Base-by-base conservation (phyloP, 2,797 vertebrate species). In the Silurus lanzhouensis region DNA sequence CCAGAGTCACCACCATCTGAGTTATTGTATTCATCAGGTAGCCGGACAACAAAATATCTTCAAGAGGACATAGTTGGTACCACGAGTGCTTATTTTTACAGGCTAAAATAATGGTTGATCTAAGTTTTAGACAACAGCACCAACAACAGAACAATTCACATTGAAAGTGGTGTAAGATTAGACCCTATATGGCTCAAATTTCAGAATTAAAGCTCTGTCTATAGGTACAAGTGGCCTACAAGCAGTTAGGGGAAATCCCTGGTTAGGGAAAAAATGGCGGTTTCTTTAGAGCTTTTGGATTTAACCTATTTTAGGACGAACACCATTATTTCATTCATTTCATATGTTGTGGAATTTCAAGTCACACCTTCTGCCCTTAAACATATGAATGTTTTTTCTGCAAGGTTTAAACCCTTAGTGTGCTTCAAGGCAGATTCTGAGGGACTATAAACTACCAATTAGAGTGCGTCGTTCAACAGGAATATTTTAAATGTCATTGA, bases 1-100 rank as follows among this genome's bases (percentile, higher is more conserved):
- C 80, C 81, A 83, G 44, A 64, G 27, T 82, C 76, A 48, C 83
- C 86, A 7, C 57, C 80, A 17, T 60, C 25, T 15, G 52, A 64
- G 31, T 87, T 85, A 85, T 89, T 89, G 74, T 81, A 81, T 83
- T 76, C 48, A 48, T 82, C 58, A 55, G 81, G 86, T 84, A 81
- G 68, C 67, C 68, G 87, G 27, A 83, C 70, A 60, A 76, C 67
- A 55, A 48, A 60, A 67, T 72, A 84, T 84, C 31, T 20, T 52
- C 48, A 80, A 22, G 27, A 58, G 58, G 46, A 74, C 52, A n/a
- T 75, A 66, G 13, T 64, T 55, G 80, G 27, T 70, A 15, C 13
- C 48, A 55, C 68, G 27, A 46, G 12, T 77, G 13, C 27, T 86
- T 58, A 86, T 66, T 70, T 75, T 86, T 10, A 17, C 38, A 77